Conservation (phyloP, 1,140 invertebrate genomes). For the Mya arenaria region DNA sequence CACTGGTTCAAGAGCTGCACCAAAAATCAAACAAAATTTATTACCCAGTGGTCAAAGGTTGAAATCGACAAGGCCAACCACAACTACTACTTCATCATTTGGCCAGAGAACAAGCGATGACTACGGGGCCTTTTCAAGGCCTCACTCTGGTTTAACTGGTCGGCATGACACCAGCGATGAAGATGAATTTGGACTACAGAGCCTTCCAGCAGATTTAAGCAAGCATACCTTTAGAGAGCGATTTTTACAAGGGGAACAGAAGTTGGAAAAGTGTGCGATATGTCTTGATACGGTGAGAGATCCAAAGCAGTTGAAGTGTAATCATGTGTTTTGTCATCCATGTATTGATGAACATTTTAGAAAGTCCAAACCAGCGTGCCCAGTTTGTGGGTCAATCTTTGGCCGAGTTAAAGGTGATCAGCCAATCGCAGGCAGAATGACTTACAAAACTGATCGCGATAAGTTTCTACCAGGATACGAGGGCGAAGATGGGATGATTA, state of each 20-base stretch:
- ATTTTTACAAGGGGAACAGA: background rate
- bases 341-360: constrained; percentile 68
- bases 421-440: constrained; percentile 66
- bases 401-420: constrained; percentile 72
- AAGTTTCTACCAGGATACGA: constrained; percentile 64
- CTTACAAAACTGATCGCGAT: constrained; percentile 2
- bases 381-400: constrained; percentile 70
- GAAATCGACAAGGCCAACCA: no score
- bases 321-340: constrained; percentile 64
- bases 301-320: constrained; percentile 65
- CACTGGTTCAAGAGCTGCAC: background rate
- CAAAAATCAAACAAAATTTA: constrained; percentile 25
- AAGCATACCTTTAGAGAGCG: background rate
- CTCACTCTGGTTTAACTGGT: no score
- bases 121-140: background rate
- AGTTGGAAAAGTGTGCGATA: constrained; percentile 63
- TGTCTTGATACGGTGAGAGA: constrained; percentile 62
- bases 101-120: background rate
- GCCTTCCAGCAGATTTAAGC: constrained; percentile 38
- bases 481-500: constrained; percentile 54
- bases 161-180: background rate
- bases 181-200: background rate
- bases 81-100: no score
- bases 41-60: no score
- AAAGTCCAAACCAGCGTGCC: constrained; percentile 67